Base-by-base conservation (phyloP, 2,888 invertebrate genomes). In the Patella pellucida region DNA sequence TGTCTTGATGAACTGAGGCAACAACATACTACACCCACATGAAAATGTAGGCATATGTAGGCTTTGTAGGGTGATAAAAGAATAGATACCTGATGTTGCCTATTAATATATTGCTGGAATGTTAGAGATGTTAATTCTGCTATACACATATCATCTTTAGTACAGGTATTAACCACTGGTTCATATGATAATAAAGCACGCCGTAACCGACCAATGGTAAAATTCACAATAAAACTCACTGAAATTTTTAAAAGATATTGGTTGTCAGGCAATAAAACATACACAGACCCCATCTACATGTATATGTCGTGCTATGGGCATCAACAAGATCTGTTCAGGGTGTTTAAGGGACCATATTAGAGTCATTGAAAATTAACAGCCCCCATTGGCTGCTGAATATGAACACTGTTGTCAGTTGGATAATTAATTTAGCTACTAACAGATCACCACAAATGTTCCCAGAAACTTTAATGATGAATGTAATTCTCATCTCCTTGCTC, bases 101-200 rank as follows among this genome's bases (percentile, higher is more conserved):
- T 92, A 85, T 93, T 92, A 71, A 95, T 93, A 70, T 94, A 92
- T 70, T 92, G 89, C 72, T 93, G 92, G 90, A 95, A 95, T 72
- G 93, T 94, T 23, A 92, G 91, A 0, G 94, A 93, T 51, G 94
- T 94, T 72, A 95, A 92, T 86, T 96, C 95, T 15, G 91, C 88
- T 15, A 95, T 91, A 83, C 93, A 93, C 11, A 94, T 86, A 68
- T 84, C 86, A 67, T 81, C 78, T 4, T 52, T 83, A 75, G 5
- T 72, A 78, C 82, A 83, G 52, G 82, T 80, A 9, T 73, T 56
- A 4, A 89, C 52, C n/a, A 23, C 62, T 16, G 72, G 72, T 69
- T 73, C 83, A 72, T 82, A 77, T 27, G 87, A 91, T 16, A 92
- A 89, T 67, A 92, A 83, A 73, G 90, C 89, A 41, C 92, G 89